phyloP scores from a whole-genome alignment of 2,888 invertebrate genomes.

The Diabrotica balteata region DNA sequence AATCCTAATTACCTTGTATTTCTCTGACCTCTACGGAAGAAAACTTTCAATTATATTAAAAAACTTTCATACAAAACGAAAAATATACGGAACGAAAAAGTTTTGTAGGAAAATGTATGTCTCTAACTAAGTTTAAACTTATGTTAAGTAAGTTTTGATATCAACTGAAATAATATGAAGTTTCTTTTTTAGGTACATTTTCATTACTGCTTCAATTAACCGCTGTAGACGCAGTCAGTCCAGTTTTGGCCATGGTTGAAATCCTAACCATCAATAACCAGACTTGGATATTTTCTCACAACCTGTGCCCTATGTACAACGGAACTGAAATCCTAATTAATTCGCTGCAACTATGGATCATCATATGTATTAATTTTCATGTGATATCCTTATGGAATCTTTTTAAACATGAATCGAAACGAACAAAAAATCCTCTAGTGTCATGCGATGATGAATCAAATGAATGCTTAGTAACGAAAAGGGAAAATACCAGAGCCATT shows the following conservation, averaged over 20 bases:
- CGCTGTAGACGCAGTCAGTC: slow-evolving; percentile 62
- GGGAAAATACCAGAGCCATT: slow-evolving; percentile 61
- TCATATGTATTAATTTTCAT: slow-evolving; percentile 66
- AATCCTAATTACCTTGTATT: too few species aligned
- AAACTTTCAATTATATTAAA: too few species aligned
- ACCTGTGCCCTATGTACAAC: slow-evolving; percentile 64
- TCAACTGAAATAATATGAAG: slow-evolving; percentile 19
- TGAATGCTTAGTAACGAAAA: slow-evolving; percentile 52
- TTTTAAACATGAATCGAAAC: slow-evolving; percentile 59
- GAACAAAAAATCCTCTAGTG: slow-evolving; percentile 52
- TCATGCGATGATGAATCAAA: slow-evolving; percentile 49
- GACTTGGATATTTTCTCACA: slow-evolving; percentile 64
- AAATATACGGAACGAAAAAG: too few species aligned
- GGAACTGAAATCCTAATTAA: slow-evolving; percentile 66
- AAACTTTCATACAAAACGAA: too few species aligned
- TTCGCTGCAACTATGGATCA: slow-evolving; percentile 65
- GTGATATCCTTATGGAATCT: slow-evolving; percentile 65
- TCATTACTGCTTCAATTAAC: slow-evolving; percentile 64
- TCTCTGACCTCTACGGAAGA: too few species aligned
- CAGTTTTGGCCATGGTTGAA: slow-evolving; percentile 63
- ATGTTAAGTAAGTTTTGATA: too few species aligned
- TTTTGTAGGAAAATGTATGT: too few species aligned
- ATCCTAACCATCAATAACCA: slow-evolving; percentile 63
- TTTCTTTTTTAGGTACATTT: slow-evolving; percentile 62
- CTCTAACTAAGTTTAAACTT: too few species aligned